Evolutionary conservation across 2,797 vertebrate genomes (phyloP), one percentile per base, ranked within the genome.

Genomic region (Sylvia borin): DNA sequence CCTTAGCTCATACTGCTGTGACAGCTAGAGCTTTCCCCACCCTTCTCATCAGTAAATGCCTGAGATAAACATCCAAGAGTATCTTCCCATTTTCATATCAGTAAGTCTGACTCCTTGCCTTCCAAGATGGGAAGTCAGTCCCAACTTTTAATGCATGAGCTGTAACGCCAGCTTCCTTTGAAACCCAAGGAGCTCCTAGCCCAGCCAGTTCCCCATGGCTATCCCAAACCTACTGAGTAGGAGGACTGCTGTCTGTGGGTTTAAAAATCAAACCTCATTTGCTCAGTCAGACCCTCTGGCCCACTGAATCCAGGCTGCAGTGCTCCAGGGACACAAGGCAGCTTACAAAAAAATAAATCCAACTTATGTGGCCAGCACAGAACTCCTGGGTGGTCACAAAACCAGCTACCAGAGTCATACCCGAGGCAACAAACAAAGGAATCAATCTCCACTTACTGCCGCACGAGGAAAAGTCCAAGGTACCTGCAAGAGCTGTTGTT

Each of bases 381-480:
- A 81, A 65, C 36, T 77, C 47, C 43, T 64, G 62, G 42, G 64
- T 76, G 29, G 58, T 42, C 90, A 90, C 72, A 80, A 92, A 96
- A 78, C 42, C 68, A 82, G 25, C 18, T 36, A 42, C 45, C 4
- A 2, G n/a, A 22, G 45, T 74, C 54, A 25, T 57, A 45, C 31
- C 40, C 48, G 92, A 70, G 42, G 36, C 65, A 93, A 74, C 60
- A 93, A 95, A 90, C 29, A 80, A 81, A 75, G 27, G 65, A 90
- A 73, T 85, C 87, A 55, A 38, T 48, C 78, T 68, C 58, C 71
- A 55, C n/a, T 54, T 85, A 43, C 18, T 55, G 65, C 82, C 51
- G 12, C 68, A 81, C 5, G 34, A 95, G 71, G 40, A 84, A 85
- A 89, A 83, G 67, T 42, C 76, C 62, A 43, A 51, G 62, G 12